These are phyloP conservation scores for Drosophila algonquin DNA, from an alignment of 2,888 invertebrate species.

Conservation along the genomic window DNA sequence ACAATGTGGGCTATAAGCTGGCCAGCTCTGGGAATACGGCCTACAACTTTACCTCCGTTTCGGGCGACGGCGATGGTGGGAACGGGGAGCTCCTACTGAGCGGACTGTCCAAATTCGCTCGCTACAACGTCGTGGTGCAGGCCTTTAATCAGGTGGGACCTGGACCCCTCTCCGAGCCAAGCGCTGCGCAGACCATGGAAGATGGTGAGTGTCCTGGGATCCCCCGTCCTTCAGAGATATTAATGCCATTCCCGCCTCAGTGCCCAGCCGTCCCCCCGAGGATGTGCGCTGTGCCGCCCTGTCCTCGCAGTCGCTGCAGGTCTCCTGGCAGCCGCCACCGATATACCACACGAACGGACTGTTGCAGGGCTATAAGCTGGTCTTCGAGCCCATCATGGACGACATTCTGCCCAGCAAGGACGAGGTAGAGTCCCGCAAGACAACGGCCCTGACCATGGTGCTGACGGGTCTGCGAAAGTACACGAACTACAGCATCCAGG, in stretches of 20 bases:
- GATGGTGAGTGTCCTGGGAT: slow-evolving; percentile 85
- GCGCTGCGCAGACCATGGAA: slow-evolving; percentile 89
- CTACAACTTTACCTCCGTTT: slow-evolving; percentile 89
- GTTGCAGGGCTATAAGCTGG: slow-evolving; percentile 90
- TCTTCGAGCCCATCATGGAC: slow-evolving; percentile 88
- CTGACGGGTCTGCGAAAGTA: slow-evolving; percentile 89
- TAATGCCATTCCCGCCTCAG: slow-evolving; percentile 83
- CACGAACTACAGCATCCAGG: slow-evolving; percentile 92
- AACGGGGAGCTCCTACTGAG: slow-evolving; percentile 87
- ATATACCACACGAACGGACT: slow-evolving; percentile 90
- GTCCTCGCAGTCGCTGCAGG: slow-evolving; percentile 90
- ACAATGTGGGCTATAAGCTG: slow-evolving; percentile 87
- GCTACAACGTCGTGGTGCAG: slow-evolving; percentile 89
- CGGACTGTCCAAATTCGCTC: slow-evolving; percentile 87
- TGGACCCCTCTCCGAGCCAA: slow-evolving; percentile 89
- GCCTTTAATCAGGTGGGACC: slow-evolving; percentile 91
- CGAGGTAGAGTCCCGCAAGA: slow-evolving; percentile 87
- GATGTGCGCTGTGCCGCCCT: slow-evolving; percentile 90
- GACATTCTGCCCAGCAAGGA: slow-evolving; percentile 85
- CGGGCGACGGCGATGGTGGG: slow-evolving; percentile 89
- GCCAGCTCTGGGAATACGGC: slow-evolving; percentile 85
- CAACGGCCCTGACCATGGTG: slow-evolving; percentile 88
- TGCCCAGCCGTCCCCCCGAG: slow-evolving; percentile 91
- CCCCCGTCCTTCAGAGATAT: neutral
- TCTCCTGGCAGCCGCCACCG: slow-evolving; percentile 92